These are phyloP conservation scores for Phenacoccus solenopsis DNA, from an alignment of 1,140 invertebrate species.

Conservation along the genomic window DNA sequence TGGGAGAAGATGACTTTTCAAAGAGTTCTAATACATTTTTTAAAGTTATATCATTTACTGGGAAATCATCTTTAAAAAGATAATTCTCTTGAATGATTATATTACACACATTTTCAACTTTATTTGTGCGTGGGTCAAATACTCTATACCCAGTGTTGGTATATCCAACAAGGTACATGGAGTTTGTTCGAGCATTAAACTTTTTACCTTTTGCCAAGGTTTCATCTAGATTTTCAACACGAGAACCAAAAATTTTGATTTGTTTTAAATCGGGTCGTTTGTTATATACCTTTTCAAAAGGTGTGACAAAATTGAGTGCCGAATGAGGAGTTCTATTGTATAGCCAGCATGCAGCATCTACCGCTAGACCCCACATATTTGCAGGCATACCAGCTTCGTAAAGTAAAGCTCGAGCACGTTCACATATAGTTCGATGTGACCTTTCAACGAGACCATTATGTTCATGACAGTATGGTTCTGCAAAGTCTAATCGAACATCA, in stretches of 20 bases:
- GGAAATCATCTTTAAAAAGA: neutral
- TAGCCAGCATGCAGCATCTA: constrained; percentile 3
- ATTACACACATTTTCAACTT: neutral
- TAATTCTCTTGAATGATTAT: neutral
- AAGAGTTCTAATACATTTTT: too few relatives aligned
- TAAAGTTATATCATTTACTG: too few relatives aligned
- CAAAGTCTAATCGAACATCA: constrained; percentile 4
- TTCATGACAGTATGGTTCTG: constrained; percentile 25
- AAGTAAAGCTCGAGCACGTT: constrained; percentile 31
- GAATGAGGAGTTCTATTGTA: constrained; percentile 18
- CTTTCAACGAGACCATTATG: constrained; percentile 32
- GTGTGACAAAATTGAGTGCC: constrained; percentile 21
- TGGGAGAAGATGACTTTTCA: too few relatives aligned
- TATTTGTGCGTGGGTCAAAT: neutral
- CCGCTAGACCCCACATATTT: constrained; percentile 29
- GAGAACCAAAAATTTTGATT: constrained; percentile 31
- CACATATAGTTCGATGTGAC: constrained; percentile 31
- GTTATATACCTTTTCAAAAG: constrained; percentile 29
- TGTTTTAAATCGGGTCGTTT: constrained; percentile 27
- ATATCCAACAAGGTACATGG: neutral
- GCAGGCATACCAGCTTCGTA: constrained; percentile 29
- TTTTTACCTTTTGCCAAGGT: neutral
- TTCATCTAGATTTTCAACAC: constrained; percentile 22
- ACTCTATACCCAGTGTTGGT: neutral
- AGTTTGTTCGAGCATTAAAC: neutral